phyloP scores from a whole-genome alignment of 1,140 invertebrate genomes.

The Lamellibrachia luymesi region DNA sequence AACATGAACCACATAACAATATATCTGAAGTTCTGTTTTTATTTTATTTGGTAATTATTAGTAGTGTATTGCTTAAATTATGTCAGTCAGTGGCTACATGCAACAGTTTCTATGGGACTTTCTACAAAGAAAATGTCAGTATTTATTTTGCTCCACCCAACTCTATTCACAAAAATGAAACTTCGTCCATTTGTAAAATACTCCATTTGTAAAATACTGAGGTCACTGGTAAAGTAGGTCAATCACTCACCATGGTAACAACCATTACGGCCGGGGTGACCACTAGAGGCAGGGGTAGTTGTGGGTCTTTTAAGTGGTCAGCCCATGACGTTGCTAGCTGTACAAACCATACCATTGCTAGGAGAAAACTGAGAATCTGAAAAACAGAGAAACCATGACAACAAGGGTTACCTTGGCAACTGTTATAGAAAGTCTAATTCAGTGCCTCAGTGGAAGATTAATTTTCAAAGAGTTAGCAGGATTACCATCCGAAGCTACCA shows the following conservation, averaged over 20 bases:
- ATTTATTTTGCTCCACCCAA: no score
- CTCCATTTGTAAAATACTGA: background rate
- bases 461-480: background rate
- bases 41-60: no score
- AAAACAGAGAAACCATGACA: background rate
- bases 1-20: no score
- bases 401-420: background rate
- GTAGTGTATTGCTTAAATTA: no score
- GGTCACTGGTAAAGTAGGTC: background rate
- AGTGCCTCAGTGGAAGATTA: background rate
- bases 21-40: no score
- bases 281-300: slow-evolving; percentile 5
- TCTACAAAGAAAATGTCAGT: no score
- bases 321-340: background rate
- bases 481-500: background rate
- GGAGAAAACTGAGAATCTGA: slow-evolving; percentile 10
- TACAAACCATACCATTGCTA: slow-evolving; percentile 6
- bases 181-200: no score
- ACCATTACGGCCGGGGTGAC: slow-evolving; percentile 22
- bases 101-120: no score
- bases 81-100: no score
- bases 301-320: background rate
- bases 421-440: background rate
- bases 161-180: no score
- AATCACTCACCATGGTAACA: slow-evolving; percentile 25